Evolutionary conservation across 1,140 invertebrate genomes (phyloP).

Genomic region (Drosophila tristis): DNA sequence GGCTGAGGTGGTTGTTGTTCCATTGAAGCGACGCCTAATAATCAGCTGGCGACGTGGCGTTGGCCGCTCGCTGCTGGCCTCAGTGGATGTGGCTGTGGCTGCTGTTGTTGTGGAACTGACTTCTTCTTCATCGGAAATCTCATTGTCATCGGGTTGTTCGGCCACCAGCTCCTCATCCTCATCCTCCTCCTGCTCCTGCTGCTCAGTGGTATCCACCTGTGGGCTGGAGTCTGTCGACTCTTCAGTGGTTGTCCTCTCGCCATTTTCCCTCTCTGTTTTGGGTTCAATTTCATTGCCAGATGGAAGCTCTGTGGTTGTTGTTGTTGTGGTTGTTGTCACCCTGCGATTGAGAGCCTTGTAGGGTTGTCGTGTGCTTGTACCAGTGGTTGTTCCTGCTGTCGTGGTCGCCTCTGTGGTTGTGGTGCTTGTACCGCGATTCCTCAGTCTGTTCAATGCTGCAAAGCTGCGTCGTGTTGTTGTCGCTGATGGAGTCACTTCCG

Average conservation of each 20-base stretch:
- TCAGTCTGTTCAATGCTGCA: constrained; percentile 20
- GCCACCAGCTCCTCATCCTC: constrained; percentile 32
- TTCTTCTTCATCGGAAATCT: constrained; percentile 25
- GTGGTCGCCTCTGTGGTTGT: constrained; percentile 2
- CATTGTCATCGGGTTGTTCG: constrained; percentile 33
- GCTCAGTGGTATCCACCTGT: too few species aligned
- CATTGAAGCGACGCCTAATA: background rate
- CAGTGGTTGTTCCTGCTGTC: background rate
- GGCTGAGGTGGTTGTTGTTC: background rate
- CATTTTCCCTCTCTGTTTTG: background rate
- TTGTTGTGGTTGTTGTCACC: background rate
- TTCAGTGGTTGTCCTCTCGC: constrained; percentile 2
- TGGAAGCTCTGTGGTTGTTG: constrained; percentile 17
- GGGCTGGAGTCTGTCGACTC: background rate
- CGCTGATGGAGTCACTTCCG: background rate
- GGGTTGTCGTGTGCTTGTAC: constrained; percentile 18
- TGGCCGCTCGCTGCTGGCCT: too few species aligned
- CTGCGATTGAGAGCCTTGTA: constrained; percentile 29
- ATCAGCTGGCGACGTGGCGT: background rate
- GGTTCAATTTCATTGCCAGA: constrained; percentile 2
- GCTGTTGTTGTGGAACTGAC: background rate
- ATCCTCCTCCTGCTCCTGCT: background rate
- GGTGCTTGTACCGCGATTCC: constrained; percentile 9
- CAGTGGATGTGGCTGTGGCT: background rate
- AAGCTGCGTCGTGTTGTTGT: constrained; percentile 25